A percentile compares a stretch with the other conserved stretches of the same genome.
These are phyloP conservation scores for Andrena camellia DNA, from an alignment of 2,888 invertebrate species.

Conservation along the genomic window DNA sequence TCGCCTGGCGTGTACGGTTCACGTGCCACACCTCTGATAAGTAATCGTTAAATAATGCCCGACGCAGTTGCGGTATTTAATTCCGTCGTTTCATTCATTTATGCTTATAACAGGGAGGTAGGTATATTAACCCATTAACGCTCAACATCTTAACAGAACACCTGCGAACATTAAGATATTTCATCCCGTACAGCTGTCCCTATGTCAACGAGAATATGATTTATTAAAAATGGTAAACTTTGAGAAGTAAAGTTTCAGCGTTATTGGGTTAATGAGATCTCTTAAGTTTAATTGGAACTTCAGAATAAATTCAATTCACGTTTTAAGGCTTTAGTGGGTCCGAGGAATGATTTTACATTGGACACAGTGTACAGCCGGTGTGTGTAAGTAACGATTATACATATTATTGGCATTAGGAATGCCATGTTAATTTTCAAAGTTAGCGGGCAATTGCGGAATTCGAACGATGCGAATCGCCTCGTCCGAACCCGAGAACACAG, in stretches of 20 bases:
- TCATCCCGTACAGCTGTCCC: no score
- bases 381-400: background rate
- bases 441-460: constrained; percentile 41
- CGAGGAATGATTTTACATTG: background rate
- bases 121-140: no score
- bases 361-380: background rate
- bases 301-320: no score
- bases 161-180: no score
- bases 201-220: no score
- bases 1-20: constrained; percentile 21
- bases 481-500: constrained; percentile 3
- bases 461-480: constrained; percentile 25
- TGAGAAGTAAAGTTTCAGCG: no score
- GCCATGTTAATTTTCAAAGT: constrained; percentile 31
- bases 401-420: constrained; percentile 19
- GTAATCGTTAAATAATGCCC: constrained; percentile 21
- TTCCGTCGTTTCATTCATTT: background rate
- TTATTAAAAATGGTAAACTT: no score
- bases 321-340: background rate
- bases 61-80: background rate
- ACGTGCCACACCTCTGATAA: constrained; percentile 26
- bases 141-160: background rate
- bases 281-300: no score
- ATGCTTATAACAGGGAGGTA: no score
- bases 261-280: no score